These are phyloP conservation scores for Ondatra zibethicus DNA, from an alignment of 2,113 vertebrate species.

Conservation along the genomic window DNA sequence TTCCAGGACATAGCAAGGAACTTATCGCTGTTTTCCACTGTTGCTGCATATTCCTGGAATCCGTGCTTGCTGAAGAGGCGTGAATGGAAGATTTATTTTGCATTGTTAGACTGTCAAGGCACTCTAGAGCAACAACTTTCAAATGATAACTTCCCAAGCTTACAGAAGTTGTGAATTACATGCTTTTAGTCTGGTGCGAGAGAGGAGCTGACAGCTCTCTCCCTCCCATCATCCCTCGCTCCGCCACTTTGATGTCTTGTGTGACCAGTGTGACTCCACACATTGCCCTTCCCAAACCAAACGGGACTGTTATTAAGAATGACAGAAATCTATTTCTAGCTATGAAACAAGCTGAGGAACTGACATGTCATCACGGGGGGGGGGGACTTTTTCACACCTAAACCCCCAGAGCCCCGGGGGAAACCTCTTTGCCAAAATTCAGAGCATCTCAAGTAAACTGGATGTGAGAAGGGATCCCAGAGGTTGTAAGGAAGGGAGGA, in stretches of 20 bases:
- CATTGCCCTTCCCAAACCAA: not conserved
- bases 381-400: conserved; percentile 16
- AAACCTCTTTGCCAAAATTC: conserved; percentile 33
- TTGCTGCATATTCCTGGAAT: conserved; percentile 81
- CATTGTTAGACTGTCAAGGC: conserved; percentile 87
- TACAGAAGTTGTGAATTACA: conserved; percentile 84
- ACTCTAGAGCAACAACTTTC: conserved; percentile 85
- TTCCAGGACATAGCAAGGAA: conserved; percentile 77
- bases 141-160: conserved; percentile 80
- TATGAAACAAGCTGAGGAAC: not conserved
- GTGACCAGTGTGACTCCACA: not conserved
- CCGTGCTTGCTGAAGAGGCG: conserved; percentile 82
- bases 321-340: conserved; percentile 66
- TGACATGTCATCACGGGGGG: not conserved
- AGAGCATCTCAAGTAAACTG: conserved; percentile 42
- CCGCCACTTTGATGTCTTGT: fast-evolving
- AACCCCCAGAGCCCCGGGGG: not conserved
- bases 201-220: conserved; percentile 61
- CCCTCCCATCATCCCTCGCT: conserved; percentile 8
- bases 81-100: conserved; percentile 87
- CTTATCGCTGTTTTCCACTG: conserved; percentile 84
- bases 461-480: not conserved
- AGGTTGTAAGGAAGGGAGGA: not conserved
- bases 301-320: conserved; percentile 16
- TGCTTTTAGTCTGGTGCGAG: conserved; percentile 71